These are phyloP conservation scores for Arnoldichthys spilopterus DNA, from an alignment of 2,797 vertebrate species.

Conservation along the genomic window DNA sequence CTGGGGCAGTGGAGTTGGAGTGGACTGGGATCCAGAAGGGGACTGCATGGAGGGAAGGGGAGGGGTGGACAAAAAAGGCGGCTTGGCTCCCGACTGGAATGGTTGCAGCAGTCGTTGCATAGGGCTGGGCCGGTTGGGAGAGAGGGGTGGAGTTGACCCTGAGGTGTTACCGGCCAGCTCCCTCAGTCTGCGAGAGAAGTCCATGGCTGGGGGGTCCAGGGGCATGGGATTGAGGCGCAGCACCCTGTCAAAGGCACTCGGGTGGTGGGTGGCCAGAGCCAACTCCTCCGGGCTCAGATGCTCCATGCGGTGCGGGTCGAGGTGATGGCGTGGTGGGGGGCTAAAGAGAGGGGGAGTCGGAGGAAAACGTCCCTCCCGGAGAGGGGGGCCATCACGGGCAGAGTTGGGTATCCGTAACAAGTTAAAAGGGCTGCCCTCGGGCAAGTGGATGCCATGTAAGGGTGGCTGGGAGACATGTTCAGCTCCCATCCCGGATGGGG, in stretches of 20 bases:
- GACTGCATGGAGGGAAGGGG: constrained; percentile 95
- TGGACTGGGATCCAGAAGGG: constrained; percentile 90
- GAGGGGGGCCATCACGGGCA: constrained; percentile 86
- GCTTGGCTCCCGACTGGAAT: constrained; percentile 94
- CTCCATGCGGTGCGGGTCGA: constrained; percentile 93
- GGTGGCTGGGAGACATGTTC: constrained; percentile 96
- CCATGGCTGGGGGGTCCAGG: constrained; percentile 98
- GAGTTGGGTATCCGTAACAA: constrained; percentile 96
- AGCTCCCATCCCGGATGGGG: constrained; percentile 92
- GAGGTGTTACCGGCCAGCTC: constrained; percentile 98
- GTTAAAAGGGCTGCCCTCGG: constrained; percentile 98
- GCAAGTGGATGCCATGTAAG: constrained; percentile 97
- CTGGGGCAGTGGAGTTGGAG: constrained; percentile 69
- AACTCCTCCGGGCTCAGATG: constrained; percentile 98
- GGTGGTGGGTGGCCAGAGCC: constrained; percentile 98
- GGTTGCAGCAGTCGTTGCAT: constrained; percentile 99
- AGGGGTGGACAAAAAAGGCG: constrained; percentile 94
- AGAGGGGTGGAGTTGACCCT: constrained; percentile 92
- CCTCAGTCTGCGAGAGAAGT: constrained; percentile 98
- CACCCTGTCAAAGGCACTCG: constrained; percentile 99
- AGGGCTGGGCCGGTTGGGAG: constrained; percentile 95
- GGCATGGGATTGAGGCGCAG: constrained; percentile 98
- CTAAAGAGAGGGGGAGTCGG: constrained; percentile 98
- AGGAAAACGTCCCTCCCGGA: constrained; percentile 93
- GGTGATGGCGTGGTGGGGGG: constrained; percentile 96